Conservation (phyloP, 2,113 vertebrate species). For the Tyrannus savana region DNA sequence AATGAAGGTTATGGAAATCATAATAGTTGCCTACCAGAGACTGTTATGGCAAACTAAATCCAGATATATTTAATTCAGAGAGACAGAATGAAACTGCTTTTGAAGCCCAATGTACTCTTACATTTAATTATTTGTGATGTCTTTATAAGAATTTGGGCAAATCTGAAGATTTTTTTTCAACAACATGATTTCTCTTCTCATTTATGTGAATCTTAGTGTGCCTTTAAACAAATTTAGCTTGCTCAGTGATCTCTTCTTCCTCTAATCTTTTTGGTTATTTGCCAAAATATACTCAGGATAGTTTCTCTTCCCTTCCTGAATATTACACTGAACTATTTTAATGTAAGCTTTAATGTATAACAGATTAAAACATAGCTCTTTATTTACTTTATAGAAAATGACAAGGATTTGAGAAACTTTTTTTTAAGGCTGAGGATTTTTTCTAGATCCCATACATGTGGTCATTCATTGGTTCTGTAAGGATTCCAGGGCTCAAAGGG, state of each 20-base stretch:
- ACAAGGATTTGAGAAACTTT: neutral
- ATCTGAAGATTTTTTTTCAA: neutral
- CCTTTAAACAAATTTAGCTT: neutral
- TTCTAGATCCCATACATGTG: neutral
- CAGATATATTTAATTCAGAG: neutral
- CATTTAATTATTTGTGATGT: neutral
- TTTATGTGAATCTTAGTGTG: rapidly evolving
- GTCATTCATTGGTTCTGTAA: neutral
- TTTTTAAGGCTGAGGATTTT: neutral
- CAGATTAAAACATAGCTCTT: neutral
- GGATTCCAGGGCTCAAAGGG: neutral
- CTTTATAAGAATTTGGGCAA: neutral
- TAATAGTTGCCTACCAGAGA: rapidly evolving
- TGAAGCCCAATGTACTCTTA: neutral
- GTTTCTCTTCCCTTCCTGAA: neutral
- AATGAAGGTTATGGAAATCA: neutral
- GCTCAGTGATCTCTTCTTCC: neutral
- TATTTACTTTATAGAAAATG: neutral
- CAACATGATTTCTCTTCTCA: neutral
- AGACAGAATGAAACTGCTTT: neutral
- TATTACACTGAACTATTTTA: neutral
- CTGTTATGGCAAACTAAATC: neutral
- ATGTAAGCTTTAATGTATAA: neutral
- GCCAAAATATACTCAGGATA: neutral
- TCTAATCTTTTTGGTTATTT: neutral